Conservation (phyloP, 2,888 invertebrate genomes). For the Callinectes sapidus region DNA sequence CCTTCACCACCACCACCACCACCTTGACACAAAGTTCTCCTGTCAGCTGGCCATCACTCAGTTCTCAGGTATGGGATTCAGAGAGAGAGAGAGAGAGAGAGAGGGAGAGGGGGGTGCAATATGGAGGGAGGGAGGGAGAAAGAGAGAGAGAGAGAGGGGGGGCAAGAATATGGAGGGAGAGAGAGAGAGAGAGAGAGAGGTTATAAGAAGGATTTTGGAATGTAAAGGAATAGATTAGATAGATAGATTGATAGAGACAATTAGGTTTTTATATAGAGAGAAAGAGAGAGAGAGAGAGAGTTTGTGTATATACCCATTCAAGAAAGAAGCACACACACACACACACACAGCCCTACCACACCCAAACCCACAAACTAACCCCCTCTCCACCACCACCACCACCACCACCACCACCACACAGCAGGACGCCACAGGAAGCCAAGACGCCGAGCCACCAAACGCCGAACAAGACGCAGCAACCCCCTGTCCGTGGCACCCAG, state of each 20-base stretch:
- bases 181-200: not conserved
- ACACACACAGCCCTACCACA: not conserved
- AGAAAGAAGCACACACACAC: too few species aligned
- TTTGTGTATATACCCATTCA: too few species aligned
- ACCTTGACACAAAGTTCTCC: slow-evolving; percentile 79
- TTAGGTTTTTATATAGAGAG: not conserved
- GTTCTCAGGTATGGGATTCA: slow-evolving; percentile 78
- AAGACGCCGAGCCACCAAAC: not conserved
- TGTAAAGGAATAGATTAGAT: not conserved
- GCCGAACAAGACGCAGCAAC: not conserved
- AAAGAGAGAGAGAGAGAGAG: not conserved
- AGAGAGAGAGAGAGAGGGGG: not conserved
- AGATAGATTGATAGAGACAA: not conserved
- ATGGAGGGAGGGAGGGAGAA: not conserved
- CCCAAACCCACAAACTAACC: not conserved
- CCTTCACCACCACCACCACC: slow-evolving; percentile 75
- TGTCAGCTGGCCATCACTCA: slow-evolving; percentile 83
- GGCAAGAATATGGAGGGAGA: too few species aligned
- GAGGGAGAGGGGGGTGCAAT: not conserved
- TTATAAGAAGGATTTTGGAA: not conserved
- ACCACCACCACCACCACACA: slow-evolving; percentile 8
- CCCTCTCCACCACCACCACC: not conserved
- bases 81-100: slow-evolving; percentile 8
- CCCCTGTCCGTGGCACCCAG: not conserved
- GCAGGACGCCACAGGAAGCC: not conserved